A percentile compares a stretch with the other conserved stretches of the same genome.
Evolutionary conservation across 2,888 invertebrate species (phyloP).

Genomic region (Napeogenes inachia): DNA sequence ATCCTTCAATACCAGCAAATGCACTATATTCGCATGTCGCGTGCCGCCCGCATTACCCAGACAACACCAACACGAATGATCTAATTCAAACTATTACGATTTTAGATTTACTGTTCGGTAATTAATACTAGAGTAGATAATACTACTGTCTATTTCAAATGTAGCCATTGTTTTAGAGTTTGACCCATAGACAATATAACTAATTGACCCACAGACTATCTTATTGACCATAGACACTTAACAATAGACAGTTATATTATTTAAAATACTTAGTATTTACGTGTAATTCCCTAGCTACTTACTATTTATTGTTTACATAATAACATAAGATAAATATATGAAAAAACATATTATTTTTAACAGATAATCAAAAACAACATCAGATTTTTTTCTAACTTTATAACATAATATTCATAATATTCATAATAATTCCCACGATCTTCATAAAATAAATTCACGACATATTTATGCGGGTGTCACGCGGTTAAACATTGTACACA

Average conservation of each 20-base stretch:
- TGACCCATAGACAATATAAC: background rate
- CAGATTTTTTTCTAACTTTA: too few relatives aligned
- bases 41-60: conserved; percentile 57
- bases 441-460: conserved; percentile 29
- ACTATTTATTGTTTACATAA: too few relatives aligned
- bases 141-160: background rate
- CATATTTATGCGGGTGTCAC: conserved; percentile 60
- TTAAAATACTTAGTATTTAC: too few relatives aligned
- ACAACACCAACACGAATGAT: background rate
- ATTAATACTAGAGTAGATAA: background rate
- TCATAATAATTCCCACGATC: background rate
- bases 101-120: conserved; percentile 2
- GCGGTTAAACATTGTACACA: conserved; percentile 37
- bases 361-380: too few relatives aligned
- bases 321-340: too few relatives aligned
- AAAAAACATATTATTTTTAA: too few relatives aligned
- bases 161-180: background rate
- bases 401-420: background rate
- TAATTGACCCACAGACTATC: too few relatives aligned
- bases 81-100: conserved; percentile 5
- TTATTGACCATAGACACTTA: too few relatives aligned
- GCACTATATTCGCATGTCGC: conserved; percentile 35
- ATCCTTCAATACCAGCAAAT: conserved; percentile 29
- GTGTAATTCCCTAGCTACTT: too few relatives aligned
- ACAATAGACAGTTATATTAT: too few relatives aligned